Conservation (phyloP, 2,888 invertebrate genomes). For the Hirtodrosophila trivittata region DNA sequence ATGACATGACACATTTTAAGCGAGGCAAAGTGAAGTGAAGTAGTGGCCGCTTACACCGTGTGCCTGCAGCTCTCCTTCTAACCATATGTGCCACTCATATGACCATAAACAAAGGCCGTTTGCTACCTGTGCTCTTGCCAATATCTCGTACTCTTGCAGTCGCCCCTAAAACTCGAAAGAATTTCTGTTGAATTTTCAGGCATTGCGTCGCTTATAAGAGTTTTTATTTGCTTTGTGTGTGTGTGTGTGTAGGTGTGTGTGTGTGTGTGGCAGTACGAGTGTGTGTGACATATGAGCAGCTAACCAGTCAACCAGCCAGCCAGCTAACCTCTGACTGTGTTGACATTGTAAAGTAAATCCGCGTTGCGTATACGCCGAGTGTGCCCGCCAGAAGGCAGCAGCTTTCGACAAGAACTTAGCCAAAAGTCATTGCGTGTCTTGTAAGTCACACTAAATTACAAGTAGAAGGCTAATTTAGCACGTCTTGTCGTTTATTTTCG, state of each 20-base stretch:
- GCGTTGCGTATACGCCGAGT: constrained; percentile 68
- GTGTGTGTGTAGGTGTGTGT: neutral
- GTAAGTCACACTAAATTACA: constrained; percentile 37
- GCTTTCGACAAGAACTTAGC: constrained; percentile 34
- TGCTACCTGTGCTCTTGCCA: constrained; percentile 36
- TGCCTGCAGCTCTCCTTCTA: neutral
- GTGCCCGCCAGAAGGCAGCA: constrained; percentile 30
- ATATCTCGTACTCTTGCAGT: constrained; percentile 8
- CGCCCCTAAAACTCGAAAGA: constrained; percentile 34
- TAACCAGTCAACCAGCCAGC: constrained; percentile 25
- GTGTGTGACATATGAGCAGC: constrained; percentile 46
- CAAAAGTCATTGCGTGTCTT: constrained; percentile 47
- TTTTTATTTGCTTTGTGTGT: constrained; percentile 54
- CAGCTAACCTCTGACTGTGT: constrained; percentile 43
- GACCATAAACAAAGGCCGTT: constrained; percentile 48
- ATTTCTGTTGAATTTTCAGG: constrained; percentile 41
- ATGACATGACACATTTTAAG: constrained; percentile 68
- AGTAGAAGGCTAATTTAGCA: constrained; percentile 41
- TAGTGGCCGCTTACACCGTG: constrained; percentile 44
- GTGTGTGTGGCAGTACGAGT: neutral
- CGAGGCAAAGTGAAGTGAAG: constrained; percentile 54
- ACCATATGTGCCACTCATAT: constrained; percentile 10
- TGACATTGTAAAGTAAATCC: constrained; percentile 67
- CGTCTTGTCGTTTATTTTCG: constrained; percentile 35
- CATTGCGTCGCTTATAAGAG: constrained; percentile 18